Evolutionary conservation across 1,140 invertebrate species (phyloP), one percentile per base, ranked within the genome.

Genomic region (Schlechtendalia chinensis): DNA sequence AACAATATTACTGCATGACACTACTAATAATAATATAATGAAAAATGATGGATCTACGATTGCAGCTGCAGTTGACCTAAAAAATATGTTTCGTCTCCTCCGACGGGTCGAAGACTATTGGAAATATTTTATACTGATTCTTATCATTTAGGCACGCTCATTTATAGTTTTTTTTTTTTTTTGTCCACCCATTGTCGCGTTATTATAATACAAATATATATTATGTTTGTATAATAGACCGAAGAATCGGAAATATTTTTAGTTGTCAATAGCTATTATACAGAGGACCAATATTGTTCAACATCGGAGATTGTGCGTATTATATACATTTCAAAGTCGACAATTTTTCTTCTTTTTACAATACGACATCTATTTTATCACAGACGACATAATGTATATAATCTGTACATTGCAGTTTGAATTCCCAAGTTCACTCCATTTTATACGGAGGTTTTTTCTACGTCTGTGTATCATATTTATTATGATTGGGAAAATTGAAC

Each of bases 161-260:
- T 72, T 72, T 72, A 72, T 72, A 24, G 69, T 72, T 72, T 54
- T 72, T 22, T 50, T 39, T 72, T 54, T 72, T 22, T 50, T 39
- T 4, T 39, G 3, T 8, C 32, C 32, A 8, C 3, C 32, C n/a
- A 72, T 72, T 72, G 69, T 72, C 69, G 24, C 32, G 32, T 39
- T 39, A 39, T 39, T 39, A 39, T 39, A 4, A 39, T 27, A n/a
- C n/a, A n/a, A n/a, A n/a, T n/a, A n/a, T n/a, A n/a, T n/a, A n/a
- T n/a, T n/a, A n/a, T 32, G 17, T 63, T 54, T n/a, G 47, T 72
- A 39, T 39, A 53, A 54, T 72, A 32, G 47, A 72, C 50, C 69
- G 69, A 17, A 72, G 69, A 54, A 72, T 72, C 69, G 53, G 50
- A 72, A 72, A n/a, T 72, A 72, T 72, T 72, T 54, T 29, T 47